phyloP scores from a whole-genome alignment of 1,140 invertebrate species.

The Lineus longissimus region DNA sequence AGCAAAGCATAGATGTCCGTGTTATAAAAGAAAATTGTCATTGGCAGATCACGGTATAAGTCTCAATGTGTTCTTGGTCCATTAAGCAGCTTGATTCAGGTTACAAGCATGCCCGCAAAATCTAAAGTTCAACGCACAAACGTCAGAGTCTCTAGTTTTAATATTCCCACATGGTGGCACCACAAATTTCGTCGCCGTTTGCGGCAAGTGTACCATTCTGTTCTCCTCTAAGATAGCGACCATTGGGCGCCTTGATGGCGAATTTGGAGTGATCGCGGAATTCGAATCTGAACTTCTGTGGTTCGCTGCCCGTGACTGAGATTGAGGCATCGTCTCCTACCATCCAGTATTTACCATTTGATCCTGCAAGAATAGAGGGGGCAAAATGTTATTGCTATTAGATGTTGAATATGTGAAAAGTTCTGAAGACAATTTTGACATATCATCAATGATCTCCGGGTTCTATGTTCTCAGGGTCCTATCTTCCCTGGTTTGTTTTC shows the following conservation, averaged over 20 bases:
- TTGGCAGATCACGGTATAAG: too few relatives aligned
- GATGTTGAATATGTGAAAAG: constrained; percentile 16
- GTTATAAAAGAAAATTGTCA: too few relatives aligned
- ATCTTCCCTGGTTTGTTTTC: too few relatives aligned
- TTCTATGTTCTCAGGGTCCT: too few relatives aligned
- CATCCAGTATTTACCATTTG: constrained; percentile 78
- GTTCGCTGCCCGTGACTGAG: constrained; percentile 75
- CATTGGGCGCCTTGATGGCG: constrained; percentile 74
- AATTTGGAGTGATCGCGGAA: constrained; percentile 85
- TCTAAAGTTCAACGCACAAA: too few relatives aligned
- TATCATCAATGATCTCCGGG: too few relatives aligned
- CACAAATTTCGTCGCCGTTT: constrained; percentile 64
- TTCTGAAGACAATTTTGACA: too few relatives aligned
- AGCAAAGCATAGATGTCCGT: too few relatives aligned
- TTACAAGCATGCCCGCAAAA: too few relatives aligned
- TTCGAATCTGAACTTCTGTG: constrained; percentile 89
- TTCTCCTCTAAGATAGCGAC: constrained; percentile 81
- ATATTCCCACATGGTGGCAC: constrained; percentile 43
- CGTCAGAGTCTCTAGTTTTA: constrained; percentile 18
- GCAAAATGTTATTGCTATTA: constrained; percentile 5
- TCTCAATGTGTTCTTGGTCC: too few relatives aligned
- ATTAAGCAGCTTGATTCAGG: too few relatives aligned
- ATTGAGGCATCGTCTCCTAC: constrained; percentile 76
- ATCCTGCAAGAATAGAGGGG: constrained; percentile 60
- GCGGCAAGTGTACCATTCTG: constrained; percentile 91